Conservation (phyloP, 2,888 invertebrate genomes). For the Apodemia duryi region DNA sequence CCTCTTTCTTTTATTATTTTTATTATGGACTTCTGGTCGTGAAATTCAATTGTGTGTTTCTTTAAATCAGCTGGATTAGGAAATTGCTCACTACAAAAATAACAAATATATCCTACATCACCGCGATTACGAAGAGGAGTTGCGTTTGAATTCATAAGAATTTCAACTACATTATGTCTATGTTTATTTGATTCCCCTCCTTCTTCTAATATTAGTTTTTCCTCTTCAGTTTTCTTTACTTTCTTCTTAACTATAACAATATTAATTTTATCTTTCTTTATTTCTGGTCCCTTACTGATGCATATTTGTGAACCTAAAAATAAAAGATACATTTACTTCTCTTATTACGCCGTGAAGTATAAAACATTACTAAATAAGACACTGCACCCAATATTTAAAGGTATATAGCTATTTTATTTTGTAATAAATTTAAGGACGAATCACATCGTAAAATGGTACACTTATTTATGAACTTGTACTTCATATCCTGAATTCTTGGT, state of each 20-base stretch:
- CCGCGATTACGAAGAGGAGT: slow-evolving; percentile 47
- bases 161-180: slow-evolving; percentile 41
- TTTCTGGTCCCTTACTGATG: slow-evolving; percentile 22
- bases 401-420: no score
- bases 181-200: slow-evolving; percentile 41
- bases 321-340: slow-evolving; percentile 26
- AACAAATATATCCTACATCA: slow-evolving; percentile 46
- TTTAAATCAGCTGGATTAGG: slow-evolving; percentile 44
- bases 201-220: slow-evolving; percentile 4
- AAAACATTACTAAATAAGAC: background rate
- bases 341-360: background rate
- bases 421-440: no score
- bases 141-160: slow-evolving; percentile 49
- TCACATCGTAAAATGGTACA: no score
- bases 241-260: slow-evolving; percentile 20
- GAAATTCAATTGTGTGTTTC: slow-evolving; percentile 41
- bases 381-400: no score
- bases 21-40: slow-evolving; percentile 37
- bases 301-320: slow-evolving; percentile 31
- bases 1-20: slow-evolving; percentile 38
- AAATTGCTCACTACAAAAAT: slow-evolving; percentile 43
- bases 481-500: no score
- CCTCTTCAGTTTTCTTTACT: slow-evolving; percentile 12
- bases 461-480: no score
- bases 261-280: slow-evolving; percentile 22